A percentile compares a stretch with the other conserved stretches of the same genome.
phyloP scores from a whole-genome alignment of 2,113 vertebrate species.

The Gobius niger region DNA sequence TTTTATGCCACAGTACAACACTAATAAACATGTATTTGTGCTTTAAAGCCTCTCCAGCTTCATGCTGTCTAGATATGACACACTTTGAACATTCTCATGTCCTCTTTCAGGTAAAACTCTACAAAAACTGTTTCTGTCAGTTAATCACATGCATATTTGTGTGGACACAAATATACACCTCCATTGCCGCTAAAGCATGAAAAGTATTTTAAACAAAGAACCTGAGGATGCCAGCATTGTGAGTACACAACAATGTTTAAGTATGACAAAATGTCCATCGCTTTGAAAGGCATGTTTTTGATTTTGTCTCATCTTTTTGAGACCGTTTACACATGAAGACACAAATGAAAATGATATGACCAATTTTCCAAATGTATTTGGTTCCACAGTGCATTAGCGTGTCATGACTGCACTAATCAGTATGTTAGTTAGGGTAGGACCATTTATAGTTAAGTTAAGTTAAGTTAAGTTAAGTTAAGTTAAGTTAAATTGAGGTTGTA shows the following conservation, averaged over 20 bases:
- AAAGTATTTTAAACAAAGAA: slow-evolving; percentile 48
- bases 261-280: slow-evolving; percentile 46
- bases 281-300: slow-evolving; percentile 28
- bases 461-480: no score
- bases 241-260: slow-evolving; percentile 43
- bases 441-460: neutral
- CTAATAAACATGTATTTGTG: slow-evolving; percentile 64
- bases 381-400: neutral
- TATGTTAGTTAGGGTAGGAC: neutral
- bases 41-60: slow-evolving; percentile 39
- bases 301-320: slow-evolving; percentile 19
- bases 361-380: slow-evolving; percentile 43
- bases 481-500: neutral
- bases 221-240: slow-evolving; percentile 65
- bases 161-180: slow-evolving; percentile 18
- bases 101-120: slow-evolving; percentile 10
- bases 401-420: neutral
- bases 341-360: slow-evolving; percentile 30
- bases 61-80: slow-evolving; percentile 16
- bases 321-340: neutral
- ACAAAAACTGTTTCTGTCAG: slow-evolving; percentile 27
- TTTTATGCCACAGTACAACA: slow-evolving; percentile 41
- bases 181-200: slow-evolving; percentile 20
- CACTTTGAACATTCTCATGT: slow-evolving; percentile 22
- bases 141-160: slow-evolving; percentile 34